Conservation (phyloP, 2,888 invertebrate species). For the Apeira syringaria region DNA sequence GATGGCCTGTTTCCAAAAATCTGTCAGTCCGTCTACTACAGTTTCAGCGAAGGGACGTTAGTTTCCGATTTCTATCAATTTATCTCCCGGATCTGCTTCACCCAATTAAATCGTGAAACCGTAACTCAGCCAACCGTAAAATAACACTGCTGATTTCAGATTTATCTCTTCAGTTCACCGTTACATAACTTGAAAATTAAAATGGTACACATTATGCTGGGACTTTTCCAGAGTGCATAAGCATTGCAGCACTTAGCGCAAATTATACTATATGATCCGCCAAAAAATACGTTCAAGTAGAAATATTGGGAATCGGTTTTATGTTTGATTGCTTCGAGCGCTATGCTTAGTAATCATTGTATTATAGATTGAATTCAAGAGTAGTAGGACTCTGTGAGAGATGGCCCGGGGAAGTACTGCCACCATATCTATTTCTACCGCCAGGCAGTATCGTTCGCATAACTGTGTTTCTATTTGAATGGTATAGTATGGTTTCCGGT, state of each 20-base stretch:
- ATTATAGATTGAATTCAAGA: too few relatives aligned
- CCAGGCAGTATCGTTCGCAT: too few relatives aligned
- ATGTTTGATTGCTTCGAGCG: too few relatives aligned
- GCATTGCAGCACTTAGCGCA: constrained; percentile 7
- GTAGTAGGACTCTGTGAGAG: too few relatives aligned
- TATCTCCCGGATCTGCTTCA: constrained; percentile 24
- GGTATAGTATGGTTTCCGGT: too few relatives aligned
- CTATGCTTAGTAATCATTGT: too few relatives aligned
- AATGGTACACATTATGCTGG: constrained; percentile 10
- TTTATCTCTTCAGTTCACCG: constrained; percentile 12
- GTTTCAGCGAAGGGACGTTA: constrained; percentile 19
- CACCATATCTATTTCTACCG: too few relatives aligned
- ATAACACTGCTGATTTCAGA: constrained; percentile 23
- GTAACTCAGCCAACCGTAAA: constrained; percentile 14
- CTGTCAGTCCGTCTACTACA: constrained; percentile 21
- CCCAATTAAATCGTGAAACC: constrained; percentile 21
- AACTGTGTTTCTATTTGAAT: too few relatives aligned
- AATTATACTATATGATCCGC: constrained; percentile 7
- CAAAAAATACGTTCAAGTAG: too few relatives aligned
- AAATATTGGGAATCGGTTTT: too few relatives aligned
- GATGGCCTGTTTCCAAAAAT: constrained; percentile 30
- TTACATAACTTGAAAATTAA: constrained; percentile 15
- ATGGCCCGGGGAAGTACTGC: too few relatives aligned
- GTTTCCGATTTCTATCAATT: constrained; percentile 30
- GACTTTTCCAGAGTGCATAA: constrained; percentile 1